Percentiles rank a stretch among this genome's conserved stretches.
phyloP scores from a whole-genome alignment of 1,140 invertebrate species.

The Trichonephila clavata region DNA sequence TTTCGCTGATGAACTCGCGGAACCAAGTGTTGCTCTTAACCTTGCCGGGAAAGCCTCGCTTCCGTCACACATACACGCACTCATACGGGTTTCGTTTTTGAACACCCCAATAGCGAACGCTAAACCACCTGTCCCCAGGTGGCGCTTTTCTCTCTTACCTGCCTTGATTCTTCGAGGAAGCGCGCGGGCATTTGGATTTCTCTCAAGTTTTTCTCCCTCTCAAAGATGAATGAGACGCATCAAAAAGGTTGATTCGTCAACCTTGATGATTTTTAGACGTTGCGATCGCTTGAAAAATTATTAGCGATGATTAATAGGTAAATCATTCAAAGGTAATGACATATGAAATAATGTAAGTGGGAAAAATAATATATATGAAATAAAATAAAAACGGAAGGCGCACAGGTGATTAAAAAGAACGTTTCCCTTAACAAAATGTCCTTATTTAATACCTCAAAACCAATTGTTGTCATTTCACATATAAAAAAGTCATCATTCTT shows the following conservation, averaged over 20 bases:
- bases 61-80: conserved; percentile 46
- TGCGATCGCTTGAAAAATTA: too few species aligned
- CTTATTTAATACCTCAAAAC: too few species aligned
- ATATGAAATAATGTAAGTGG: too few species aligned
- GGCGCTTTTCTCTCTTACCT: conserved; percentile 52
- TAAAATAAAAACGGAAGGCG: too few species aligned
- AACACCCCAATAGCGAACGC: conserved; percentile 8
- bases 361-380: too few species aligned
- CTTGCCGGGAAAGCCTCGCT: conserved; percentile 70
- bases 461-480: too few species aligned
- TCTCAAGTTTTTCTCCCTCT: background rate
- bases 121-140: conserved; percentile 72
- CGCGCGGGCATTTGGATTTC: conserved; percentile 22
- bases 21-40: conserved; percentile 75
- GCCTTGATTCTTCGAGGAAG: background rate
- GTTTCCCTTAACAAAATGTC: too few species aligned
- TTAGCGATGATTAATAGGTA: too few species aligned
- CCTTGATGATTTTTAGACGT: too few species aligned
- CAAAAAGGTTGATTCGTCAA: background rate
- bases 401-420: too few species aligned
- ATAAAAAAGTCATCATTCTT: too few species aligned
- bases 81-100: conserved; percentile 72
- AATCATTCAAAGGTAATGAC: too few species aligned
- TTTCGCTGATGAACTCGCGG: conserved; percentile 67
- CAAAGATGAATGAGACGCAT: background rate